phyloP scores from a whole-genome alignment of 2,797 vertebrate genomes.

The Scolopax bukidnonensis region DNA sequence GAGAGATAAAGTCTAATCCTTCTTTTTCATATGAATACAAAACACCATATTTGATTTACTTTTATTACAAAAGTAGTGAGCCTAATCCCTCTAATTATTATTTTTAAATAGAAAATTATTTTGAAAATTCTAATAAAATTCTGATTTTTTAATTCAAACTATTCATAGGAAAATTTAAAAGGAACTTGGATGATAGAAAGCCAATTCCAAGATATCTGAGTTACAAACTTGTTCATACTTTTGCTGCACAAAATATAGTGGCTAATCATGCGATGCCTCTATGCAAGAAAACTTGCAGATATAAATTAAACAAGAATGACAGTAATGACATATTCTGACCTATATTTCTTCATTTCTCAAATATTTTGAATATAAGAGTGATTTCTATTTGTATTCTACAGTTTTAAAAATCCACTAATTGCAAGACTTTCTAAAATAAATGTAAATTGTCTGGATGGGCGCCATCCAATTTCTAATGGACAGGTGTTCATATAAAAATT shows the following conservation, averaged over 20 bases:
- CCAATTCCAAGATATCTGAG: background rate
- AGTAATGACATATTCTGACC: background rate
- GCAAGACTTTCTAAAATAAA: background rate
- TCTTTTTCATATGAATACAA: background rate
- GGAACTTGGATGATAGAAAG: background rate
- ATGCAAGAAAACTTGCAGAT: background rate
- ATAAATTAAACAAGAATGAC: background rate
- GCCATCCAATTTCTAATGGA: conserved; percentile 21
- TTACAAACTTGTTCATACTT: background rate
- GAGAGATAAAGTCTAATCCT: background rate
- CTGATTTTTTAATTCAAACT: background rate
- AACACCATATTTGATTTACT: background rate
- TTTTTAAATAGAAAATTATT: background rate
- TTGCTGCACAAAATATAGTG: background rate
- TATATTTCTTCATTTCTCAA: background rate
- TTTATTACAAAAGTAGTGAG: background rate
- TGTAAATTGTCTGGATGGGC: background rate
- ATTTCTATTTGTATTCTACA: conserved; percentile 1
- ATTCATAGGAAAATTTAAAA: background rate
- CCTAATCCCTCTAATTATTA: background rate
- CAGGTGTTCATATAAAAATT: conserved; percentile 13
- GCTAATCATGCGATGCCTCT: background rate
- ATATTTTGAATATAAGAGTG: background rate
- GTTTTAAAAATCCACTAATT: background rate
- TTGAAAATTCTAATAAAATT: background rate